phyloP scores from a whole-genome alignment of 1,140 invertebrate species.

The Trichomalopsis sarcophagae region DNA sequence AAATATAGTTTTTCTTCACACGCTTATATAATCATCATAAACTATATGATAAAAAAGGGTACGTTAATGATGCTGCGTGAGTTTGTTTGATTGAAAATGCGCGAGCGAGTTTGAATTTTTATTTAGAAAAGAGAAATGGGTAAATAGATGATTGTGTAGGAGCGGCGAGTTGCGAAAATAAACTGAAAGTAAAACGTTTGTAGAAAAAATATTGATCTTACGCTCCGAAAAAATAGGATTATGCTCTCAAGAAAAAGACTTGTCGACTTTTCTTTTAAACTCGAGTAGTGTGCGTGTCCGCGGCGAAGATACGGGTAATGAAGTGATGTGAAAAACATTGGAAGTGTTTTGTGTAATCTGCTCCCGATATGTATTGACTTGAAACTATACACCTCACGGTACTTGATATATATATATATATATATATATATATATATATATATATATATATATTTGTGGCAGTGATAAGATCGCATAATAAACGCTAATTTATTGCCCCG shows the following conservation, averaged over 20 bases:
- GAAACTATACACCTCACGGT: background rate
- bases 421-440: no score
- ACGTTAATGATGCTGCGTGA: background rate
- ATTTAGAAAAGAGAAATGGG: slow-evolving; percentile 36
- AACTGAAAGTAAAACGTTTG: slow-evolving; percentile 53
- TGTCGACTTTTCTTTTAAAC: slow-evolving; percentile 38
- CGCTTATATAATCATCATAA: no score
- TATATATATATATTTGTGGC: no score
- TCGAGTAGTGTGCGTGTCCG: slow-evolving; percentile 2
- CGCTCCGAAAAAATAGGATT: slow-evolving; percentile 48
- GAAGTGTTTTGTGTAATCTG: background rate
- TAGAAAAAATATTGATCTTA: slow-evolving; percentile 53
- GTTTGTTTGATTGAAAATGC: slow-evolving; percentile 23
- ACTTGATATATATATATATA: no score
- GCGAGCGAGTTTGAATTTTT: slow-evolving; percentile 3
- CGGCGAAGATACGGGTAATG: slow-evolving; percentile 20
- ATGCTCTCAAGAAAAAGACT: slow-evolving; percentile 33
- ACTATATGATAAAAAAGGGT: no score
- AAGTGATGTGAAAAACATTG: background rate
- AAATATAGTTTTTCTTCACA: no score
- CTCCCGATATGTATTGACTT: background rate
- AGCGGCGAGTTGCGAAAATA: slow-evolving; percentile 46
- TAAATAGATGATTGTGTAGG: slow-evolving; percentile 39
- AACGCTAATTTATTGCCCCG: no score
- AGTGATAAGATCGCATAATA: no score